phyloP scores from a whole-genome alignment of 2,888 invertebrate species.

The Torymus tubicola region DNA sequence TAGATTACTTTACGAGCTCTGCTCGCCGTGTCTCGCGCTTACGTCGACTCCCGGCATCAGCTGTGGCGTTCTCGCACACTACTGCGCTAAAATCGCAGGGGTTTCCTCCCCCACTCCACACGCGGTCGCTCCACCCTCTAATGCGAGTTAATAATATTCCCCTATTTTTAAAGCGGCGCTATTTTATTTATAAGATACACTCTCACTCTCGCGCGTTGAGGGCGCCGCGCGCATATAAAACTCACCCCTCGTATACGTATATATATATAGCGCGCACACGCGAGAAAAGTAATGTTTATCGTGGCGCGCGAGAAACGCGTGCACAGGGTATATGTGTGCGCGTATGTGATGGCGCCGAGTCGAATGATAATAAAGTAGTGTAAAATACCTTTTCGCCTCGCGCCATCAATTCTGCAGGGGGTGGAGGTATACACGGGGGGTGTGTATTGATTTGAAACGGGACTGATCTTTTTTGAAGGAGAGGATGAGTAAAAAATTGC shows the following conservation, averaged over 20 bases:
- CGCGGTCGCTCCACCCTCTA: conserved; percentile 67
- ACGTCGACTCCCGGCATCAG: conserved; percentile 6
- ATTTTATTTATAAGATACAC: conserved; percentile 70
- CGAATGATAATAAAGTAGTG: conserved; percentile 50
- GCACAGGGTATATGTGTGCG: neutral
- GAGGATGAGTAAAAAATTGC: neutral
- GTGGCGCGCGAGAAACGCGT: neutral
- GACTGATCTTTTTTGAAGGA: conserved; percentile 9
- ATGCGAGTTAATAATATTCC: conserved; percentile 74
- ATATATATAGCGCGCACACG: neutral
- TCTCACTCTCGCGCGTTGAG: conserved; percentile 27
- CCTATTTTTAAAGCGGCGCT: conserved; percentile 70
- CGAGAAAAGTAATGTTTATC: conserved; percentile 37
- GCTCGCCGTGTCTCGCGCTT: neutral
- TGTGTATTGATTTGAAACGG: conserved; percentile 26
- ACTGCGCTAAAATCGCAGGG: too few relatives aligned
- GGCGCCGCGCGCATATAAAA: conserved; percentile 32
- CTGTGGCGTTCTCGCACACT: conserved; percentile 46
- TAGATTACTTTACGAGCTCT: conserved; percentile 54
- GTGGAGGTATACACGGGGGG: too few relatives aligned
- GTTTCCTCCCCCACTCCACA: too few relatives aligned
- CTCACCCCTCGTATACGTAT: neutral
- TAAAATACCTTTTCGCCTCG: conserved; percentile 27
- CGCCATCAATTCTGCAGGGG: conserved; percentile 17
- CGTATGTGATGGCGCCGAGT: conserved; percentile 1